Conservation (phyloP, 2,888 invertebrate species). For the Caenorhabditis afra region DNA sequence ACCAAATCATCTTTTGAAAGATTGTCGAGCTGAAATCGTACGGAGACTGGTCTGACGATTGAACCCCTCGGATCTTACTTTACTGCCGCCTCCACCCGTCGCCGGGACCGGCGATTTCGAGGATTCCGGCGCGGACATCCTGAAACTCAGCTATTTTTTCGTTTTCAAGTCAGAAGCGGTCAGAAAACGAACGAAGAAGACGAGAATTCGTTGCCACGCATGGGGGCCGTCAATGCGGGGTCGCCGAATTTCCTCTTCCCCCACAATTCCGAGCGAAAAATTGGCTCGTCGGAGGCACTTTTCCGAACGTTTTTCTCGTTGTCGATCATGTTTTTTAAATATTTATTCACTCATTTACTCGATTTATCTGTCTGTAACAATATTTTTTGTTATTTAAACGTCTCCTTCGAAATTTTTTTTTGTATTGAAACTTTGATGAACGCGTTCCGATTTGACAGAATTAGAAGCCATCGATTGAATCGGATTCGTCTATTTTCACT, state of each 20-base stretch:
- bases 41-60: too few species aligned
- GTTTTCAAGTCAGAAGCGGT: neutral
- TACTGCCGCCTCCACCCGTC: constrained; percentile 20
- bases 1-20: constrained; percentile 56
- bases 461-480: too few species aligned
- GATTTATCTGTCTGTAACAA: too few species aligned
- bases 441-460: too few species aligned
- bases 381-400: too few species aligned
- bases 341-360: too few species aligned
- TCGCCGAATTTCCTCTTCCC: constrained; percentile 17
- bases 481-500: too few species aligned
- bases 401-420: too few species aligned
- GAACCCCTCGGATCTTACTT: constrained; percentile 14
- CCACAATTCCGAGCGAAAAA: constrained; percentile 20
- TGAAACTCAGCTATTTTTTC: constrained; percentile 7
- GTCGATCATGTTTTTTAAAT: too few species aligned
- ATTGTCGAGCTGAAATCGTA: constrained; percentile 35
- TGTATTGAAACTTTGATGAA: too few species aligned
- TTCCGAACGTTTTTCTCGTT: neutral
- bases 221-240: constrained; percentile 3
- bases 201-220: constrained; percentile 32
- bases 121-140: constrained; percentile 38
- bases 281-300: constrained; percentile 4
- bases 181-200: neutral
- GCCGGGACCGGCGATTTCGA: constrained; percentile 47